Evolutionary conservation across 2,797 vertebrate genomes (phyloP).

Genomic region (Sebastes matsubarae): DNA sequence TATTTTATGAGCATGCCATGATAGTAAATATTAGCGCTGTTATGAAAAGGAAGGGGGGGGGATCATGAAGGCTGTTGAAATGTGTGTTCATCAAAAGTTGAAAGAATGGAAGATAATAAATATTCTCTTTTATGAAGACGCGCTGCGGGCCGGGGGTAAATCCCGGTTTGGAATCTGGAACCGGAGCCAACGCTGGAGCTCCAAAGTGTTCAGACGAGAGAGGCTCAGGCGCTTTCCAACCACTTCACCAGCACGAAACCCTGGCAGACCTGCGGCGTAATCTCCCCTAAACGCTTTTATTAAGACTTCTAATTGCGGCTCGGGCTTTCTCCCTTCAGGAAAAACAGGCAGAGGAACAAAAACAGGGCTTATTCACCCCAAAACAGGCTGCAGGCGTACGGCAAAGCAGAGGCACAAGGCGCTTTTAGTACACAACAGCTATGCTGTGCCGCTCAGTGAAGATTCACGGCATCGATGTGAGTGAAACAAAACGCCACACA

Average conservation of each 20-base stretch:
- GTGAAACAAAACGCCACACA: conserved; percentile 28
- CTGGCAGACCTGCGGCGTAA: conserved; percentile 74
- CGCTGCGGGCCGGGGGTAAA: conserved; percentile 10
- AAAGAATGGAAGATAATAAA: conserved; percentile 36
- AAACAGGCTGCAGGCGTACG: conserved; percentile 55
- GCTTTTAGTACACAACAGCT: conserved; percentile 36
- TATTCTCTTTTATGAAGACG: conserved; percentile 26
- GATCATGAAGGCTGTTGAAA: conserved; percentile 20
- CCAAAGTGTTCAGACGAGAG: conserved; percentile 40
- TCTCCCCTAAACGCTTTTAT: conserved; percentile 78
- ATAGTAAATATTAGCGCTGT: conserved; percentile 49
- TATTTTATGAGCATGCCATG: conserved; percentile 54
- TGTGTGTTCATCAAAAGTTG: conserved; percentile 35
- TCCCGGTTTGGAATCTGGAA: conserved; percentile 36
- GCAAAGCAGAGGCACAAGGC: conserved; percentile 32
- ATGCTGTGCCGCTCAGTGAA: conserved; percentile 4
- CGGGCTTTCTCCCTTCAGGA: conserved; percentile 66
- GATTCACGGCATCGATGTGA: conserved; percentile 34
- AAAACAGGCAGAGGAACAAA: conserved; percentile 65
- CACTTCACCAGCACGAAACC: conserved; percentile 59
- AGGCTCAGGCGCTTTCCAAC: conserved; percentile 60
- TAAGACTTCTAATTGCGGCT: conserved; percentile 79
- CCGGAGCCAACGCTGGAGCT: conserved; percentile 19
- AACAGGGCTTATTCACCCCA: conserved; percentile 61
- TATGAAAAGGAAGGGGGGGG: conserved; percentile 17